Conservation (phyloP, 1,140 invertebrate genomes). For the Bombus sylvicola region DNA sequence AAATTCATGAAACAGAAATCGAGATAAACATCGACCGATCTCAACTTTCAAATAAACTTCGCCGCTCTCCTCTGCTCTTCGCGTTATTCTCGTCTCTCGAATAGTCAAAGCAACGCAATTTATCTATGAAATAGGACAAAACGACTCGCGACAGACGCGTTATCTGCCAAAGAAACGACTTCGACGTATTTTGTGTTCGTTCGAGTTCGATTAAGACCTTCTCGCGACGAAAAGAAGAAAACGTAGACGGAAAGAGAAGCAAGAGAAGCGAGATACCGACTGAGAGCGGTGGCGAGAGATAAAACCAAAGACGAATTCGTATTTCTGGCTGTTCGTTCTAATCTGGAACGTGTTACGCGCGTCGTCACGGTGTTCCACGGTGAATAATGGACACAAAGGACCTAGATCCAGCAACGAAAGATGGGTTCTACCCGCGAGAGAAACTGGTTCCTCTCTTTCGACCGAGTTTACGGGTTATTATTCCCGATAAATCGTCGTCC, state of each 20-base stretch:
- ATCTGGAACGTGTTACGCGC: background rate
- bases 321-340: background rate
- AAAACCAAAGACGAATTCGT: conserved; percentile 17
- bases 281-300: background rate
- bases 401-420: background rate
- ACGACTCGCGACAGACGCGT: no score
- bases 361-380: conserved; percentile 9
- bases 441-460: conserved; percentile 8
- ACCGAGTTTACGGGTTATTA: conserved; percentile 9
- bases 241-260: background rate
- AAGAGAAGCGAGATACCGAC: background rate
- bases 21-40: no score
- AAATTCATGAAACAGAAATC: no score
- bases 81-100: background rate
- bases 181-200: background rate
- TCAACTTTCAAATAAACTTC: background rate
- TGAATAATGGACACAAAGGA: conserved; percentile 11
- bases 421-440: background rate
- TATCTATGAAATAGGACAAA: background rate
- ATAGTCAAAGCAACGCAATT: background rate
- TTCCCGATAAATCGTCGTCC: conserved; percentile 10
- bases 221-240: no score
- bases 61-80: no score
- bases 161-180: background rate
- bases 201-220: conserved; percentile 19